Base-by-base conservation (phyloP, 2,888 invertebrate genomes). In the Palloptera scutellata region DNA sequence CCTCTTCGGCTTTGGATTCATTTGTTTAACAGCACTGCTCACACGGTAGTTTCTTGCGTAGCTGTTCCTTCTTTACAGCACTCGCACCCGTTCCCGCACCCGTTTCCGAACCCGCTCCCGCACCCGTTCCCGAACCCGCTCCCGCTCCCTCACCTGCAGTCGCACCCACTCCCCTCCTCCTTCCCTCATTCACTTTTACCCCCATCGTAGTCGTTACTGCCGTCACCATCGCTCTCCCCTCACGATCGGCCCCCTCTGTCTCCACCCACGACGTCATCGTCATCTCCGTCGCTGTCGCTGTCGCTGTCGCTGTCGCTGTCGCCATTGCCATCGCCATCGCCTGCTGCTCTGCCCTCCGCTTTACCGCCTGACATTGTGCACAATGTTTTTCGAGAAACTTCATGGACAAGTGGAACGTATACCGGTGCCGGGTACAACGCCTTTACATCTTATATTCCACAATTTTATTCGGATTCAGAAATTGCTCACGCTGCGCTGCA, bases 401-500 rank as follows among this genome's bases (percentile, higher is more conserved):
- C 79, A 81, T 81, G 79, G 81, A 81, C 81, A 82, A 80, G 77
- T 81, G 81, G 75, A 81, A 82, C 76, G 80, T 81, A 82, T 82
- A 81, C 79, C 81, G 82, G 81, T 83, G 83, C 81, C 82, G 80
- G 81, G 81, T 82, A 79, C 83, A 82, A 79, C 82, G 80, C 77
- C 79, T 82, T 84, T 84, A 85, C 84, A 85, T 84, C 76, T 85
- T 85, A 73, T 85, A 83, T 77, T 85, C 85, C 74, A 85, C 81
- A 71, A 85, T 84, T 78, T 84, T 82, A 73, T 83, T 83, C 72
- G 84, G 83, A 79, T 85, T 85, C 66, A 85, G 79, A 79, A 85
- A 85, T 78, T 85, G 84, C 72, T 85, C 85, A 70, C 83, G 82
- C 77, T 85, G 85, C 65, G 81, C 79, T 43, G 83, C 81, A 73